Base-by-base conservation (phyloP, 2,797 vertebrate species). In the Thunnus albacares region DNA sequence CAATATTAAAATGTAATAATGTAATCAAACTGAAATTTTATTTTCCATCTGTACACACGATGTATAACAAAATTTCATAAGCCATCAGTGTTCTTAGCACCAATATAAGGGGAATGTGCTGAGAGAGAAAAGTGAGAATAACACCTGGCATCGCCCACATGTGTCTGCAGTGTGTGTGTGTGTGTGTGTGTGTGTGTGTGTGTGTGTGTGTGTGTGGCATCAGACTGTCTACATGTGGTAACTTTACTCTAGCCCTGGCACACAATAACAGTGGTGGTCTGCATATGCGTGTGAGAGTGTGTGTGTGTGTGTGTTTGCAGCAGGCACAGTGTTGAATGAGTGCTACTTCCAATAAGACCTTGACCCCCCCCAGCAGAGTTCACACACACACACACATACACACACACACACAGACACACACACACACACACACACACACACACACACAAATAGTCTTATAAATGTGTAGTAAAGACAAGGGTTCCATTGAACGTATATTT, bases 151-250 rank as follows among this genome's bases (percentile, higher is more conserved):
- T 64, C 61, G 47, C 49, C 65, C 41, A 20, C 65, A 75, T 70
- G n/a, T 43, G 67, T 52, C 43, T 49, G 57, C 47, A 35, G 45
- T 47, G 45, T 47, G 45, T 47, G 45, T 47, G 45, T 24, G 57
- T 58, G 79, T 75, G 73, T 79, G 71, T 66, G 58, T 71, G 35
- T 63, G 69, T 49, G 43, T 45, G 43, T 45, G 43, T 45, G 43
- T 45, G 43, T 49, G 15, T 17, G 45, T 68, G 47, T 66, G 55
- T 20, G 58, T 58, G 79, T 79, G 71, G 60, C 76, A 84, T 82
- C 76, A 70, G 55, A 58, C 65, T 82, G 85, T 86, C 83, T 84
- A 76, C 80, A 64, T 77, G 71, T 62, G 74, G 84, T 83, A 86
- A 84, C 80, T 75, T 53, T 84, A 87, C 69, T 77, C 83, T 51